Conservation (phyloP, 1,140 invertebrate species). For the Lerema accius region DNA sequence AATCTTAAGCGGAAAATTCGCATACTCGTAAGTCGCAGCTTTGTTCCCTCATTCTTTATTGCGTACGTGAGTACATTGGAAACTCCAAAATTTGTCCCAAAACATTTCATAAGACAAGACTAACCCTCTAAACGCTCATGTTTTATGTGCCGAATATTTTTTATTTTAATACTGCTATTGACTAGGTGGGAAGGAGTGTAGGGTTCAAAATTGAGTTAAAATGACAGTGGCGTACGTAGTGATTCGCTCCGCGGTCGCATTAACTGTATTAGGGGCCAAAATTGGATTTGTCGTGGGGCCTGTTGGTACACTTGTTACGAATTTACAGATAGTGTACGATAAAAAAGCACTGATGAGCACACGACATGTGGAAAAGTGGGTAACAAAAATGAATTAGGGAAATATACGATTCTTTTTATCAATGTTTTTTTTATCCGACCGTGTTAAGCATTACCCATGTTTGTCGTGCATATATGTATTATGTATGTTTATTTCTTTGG, state of each 20-base stretch:
- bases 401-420: conserved; percentile 27
- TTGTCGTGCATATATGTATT: no score
- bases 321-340: conserved; percentile 58
- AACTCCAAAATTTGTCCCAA: conserved; percentile 56
- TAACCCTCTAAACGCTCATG: conserved; percentile 68
- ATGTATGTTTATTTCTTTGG: no score
- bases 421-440: neutral
- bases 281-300: conserved; percentile 73
- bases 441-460: no score
- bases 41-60: conserved; percentile 53
- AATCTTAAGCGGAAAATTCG: conserved; percentile 37
- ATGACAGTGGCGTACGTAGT: conserved; percentile 79
- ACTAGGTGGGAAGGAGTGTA: conserved; percentile 47
- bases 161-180: conserved; percentile 69
- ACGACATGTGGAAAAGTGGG: conserved; percentile 35
- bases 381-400: no score
- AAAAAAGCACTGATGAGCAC: conserved; percentile 51
- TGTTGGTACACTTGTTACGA: conserved; percentile 80
- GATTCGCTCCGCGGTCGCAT: conserved; percentile 77
- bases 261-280: conserved; percentile 75
- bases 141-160: conserved; percentile 75
- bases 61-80: conserved; percentile 66
- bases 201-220: conserved; percentile 80
- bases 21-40: conserved; percentile 37
- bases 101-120: conserved; percentile 61